These are phyloP conservation scores for Noctua comes DNA, from an alignment of 2,888 invertebrate genomes.

Conservation along the genomic window DNA sequence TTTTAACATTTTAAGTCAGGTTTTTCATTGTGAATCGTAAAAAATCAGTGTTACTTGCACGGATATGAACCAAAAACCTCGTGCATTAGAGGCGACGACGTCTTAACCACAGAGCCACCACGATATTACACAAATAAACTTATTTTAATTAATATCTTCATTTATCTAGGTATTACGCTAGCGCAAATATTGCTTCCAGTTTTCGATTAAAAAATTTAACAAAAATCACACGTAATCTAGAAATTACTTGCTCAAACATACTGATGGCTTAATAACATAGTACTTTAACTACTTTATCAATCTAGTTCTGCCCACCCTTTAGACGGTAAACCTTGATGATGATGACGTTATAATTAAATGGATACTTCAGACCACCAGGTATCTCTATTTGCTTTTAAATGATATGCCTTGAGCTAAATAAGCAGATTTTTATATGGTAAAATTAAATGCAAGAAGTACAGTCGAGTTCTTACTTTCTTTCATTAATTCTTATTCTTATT, in stretches of 20 bases:
- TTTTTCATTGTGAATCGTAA: neutral
- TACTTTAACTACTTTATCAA: conserved; percentile 48
- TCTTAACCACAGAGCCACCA: neutral
- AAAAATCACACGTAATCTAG: neutral
- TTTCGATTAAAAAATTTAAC: neutral
- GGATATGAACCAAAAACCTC: neutral
- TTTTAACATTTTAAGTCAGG: neutral
- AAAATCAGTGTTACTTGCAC: neutral
- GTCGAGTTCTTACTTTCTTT: too few relatives aligned
- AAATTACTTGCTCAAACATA: conserved; percentile 22
- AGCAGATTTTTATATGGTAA: neutral
- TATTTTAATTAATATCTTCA: neutral
- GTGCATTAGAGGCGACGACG: neutral
- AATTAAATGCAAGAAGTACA: neutral
- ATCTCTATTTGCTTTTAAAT: conserved; percentile 44
- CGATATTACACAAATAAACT: neutral
- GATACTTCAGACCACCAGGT: conserved; percentile 60
- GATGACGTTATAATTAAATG: conserved; percentile 66
- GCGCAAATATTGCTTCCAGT: neutral
- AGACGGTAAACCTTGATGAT: conserved; percentile 52
- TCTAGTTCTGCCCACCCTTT: conserved; percentile 47
- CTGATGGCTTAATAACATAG: conserved; percentile 55
- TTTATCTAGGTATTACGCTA: neutral
- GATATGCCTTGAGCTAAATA: conserved; percentile 1
- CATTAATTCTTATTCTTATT: too few relatives aligned